Evolutionary conservation across 2,888 invertebrate species (phyloP).

Genomic region (Rhingia campestris): DNA sequence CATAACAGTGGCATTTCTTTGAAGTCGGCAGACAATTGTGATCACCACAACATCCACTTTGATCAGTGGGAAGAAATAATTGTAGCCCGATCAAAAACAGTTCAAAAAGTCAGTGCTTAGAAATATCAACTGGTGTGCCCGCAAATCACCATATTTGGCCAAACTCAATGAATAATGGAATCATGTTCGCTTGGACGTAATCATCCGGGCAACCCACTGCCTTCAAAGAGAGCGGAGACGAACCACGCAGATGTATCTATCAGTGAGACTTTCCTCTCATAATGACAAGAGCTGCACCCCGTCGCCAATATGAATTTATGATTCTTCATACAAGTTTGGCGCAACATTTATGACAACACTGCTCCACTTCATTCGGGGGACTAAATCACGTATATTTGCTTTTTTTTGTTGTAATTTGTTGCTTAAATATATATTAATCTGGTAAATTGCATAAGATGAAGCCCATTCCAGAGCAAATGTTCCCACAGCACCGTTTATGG

Average conservation of each 20-base stretch:
- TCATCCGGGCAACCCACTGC: conserved; percentile 52
- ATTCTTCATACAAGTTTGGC: conserved; percentile 36
- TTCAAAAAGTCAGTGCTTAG: not conserved
- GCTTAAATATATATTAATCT: conserved; percentile 12
- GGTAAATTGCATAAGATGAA: conserved; percentile 35
- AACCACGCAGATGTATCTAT: conserved; percentile 30
- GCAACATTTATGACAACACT: conserved; percentile 2
- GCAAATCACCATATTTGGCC: conserved; percentile 52
- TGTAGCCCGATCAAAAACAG: conserved; percentile 23
- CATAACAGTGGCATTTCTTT: conserved; percentile 43
- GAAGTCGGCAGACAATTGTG: conserved; percentile 24
- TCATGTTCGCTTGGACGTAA: conserved; percentile 33
- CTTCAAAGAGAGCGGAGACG: not conserved
- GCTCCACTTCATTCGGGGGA: conserved; percentile 36
- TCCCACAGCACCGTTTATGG: conserved; percentile 53
- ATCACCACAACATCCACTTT: not conserved
- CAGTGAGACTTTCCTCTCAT: conserved; percentile 31
- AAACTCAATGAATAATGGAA: conserved; percentile 60
- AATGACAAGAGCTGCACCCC: conserved; percentile 42
- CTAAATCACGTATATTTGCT: conserved; percentile 8
- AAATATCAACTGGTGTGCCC: conserved; percentile 40
- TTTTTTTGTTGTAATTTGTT: conserved; percentile 18
- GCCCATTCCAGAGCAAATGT: conserved; percentile 28
- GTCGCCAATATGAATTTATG: conserved; percentile 20
- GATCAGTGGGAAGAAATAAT: conserved; percentile 44